Conservation (phyloP, 2,797 vertebrate species). For the Myiotriccus ornatus region DNA sequence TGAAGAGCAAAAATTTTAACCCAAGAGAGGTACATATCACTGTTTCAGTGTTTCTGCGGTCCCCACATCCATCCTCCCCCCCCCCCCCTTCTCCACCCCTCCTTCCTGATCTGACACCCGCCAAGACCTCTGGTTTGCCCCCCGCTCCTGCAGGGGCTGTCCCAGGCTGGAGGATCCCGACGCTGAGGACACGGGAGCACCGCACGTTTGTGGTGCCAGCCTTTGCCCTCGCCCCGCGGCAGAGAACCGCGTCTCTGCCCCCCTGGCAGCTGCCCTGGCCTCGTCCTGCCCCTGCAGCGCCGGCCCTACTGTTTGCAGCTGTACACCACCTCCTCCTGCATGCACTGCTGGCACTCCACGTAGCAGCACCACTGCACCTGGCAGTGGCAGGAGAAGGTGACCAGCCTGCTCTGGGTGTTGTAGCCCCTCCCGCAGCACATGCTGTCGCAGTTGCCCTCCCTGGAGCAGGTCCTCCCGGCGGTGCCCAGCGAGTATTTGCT, state of each 20-base stretch:
- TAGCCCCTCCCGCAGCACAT: slow-evolving; percentile 96
- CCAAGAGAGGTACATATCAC: neutral
- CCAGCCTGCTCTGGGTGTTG: slow-evolving; percentile 92
- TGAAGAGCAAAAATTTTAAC: neutral
- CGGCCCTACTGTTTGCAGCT: slow-evolving; percentile 87
- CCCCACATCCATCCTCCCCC: neutral
- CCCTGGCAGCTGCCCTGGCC: neutral
- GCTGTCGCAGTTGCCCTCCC: slow-evolving; percentile 92
- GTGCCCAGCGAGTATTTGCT: slow-evolving; percentile 93
- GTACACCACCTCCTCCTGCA: slow-evolving; percentile 92
- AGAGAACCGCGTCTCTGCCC: neutral
- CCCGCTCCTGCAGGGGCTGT: neutral
- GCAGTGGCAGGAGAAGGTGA: slow-evolving; percentile 93
- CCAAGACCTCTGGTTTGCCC: neutral
- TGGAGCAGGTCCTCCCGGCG: slow-evolving; percentile 85
- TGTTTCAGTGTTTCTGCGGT: neutral
- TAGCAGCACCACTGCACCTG: slow-evolving; percentile 99
- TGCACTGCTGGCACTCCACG: slow-evolving; percentile 95
- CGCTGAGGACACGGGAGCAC: neutral
- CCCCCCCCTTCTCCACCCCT: neutral
- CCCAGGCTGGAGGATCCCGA: too few species aligned
- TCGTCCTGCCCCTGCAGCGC: neutral
- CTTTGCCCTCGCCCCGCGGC: neutral
- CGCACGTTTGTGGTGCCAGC: neutral
- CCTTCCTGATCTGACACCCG: neutral